These are phyloP conservation scores for Halichondria panicea DNA, from an alignment of 37 sponge, comb jelly and placozoan genomes.

Conservation along the genomic window DNA sequence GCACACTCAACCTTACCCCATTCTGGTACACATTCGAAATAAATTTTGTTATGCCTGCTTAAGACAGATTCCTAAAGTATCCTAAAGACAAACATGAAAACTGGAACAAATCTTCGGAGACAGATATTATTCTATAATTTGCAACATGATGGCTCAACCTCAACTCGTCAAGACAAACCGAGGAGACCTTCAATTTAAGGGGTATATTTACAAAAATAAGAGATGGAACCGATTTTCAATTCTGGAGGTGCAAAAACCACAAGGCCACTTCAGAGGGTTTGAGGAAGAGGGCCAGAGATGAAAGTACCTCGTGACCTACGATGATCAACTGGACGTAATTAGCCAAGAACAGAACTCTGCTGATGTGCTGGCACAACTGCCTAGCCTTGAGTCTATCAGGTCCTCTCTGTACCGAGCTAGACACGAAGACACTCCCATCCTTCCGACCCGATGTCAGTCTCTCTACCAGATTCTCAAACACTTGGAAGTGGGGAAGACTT, in stretches of 20 bases:
- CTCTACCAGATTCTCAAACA: constrained; percentile 6
- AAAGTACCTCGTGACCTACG: constrained; percentile 12
- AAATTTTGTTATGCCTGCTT: too few relatives aligned
- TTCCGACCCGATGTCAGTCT: constrained; percentile 13
- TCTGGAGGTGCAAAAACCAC: not conserved
- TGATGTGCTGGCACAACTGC: constrained; percentile 4
- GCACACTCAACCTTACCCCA: constrained; percentile 49
- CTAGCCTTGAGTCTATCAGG: constrained; percentile 13
- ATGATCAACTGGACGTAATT: constrained; percentile 1
- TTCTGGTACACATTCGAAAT: constrained; percentile 25
- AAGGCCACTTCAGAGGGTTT: constrained; percentile 1
- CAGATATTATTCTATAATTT: too few relatives aligned
- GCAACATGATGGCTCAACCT: too few relatives aligned
- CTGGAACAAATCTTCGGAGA: too few relatives aligned
- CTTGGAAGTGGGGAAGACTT: constrained; percentile 16
- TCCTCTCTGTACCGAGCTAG: constrained; percentile 13
- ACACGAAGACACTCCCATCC: constrained; percentile 11
- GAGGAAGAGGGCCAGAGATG: constrained; percentile 21
- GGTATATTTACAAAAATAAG: too few relatives aligned
- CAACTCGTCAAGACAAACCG: too few relatives aligned
- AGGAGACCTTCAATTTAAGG: too few relatives aligned
- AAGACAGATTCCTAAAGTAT: too few relatives aligned
- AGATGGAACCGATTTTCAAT: not conserved
- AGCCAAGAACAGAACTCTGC: constrained; percentile 10
- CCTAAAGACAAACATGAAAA: too few relatives aligned